Evolutionary conservation across 2,888 invertebrate genomes (phyloP).

Genomic region (Syritta pipiens): DNA sequence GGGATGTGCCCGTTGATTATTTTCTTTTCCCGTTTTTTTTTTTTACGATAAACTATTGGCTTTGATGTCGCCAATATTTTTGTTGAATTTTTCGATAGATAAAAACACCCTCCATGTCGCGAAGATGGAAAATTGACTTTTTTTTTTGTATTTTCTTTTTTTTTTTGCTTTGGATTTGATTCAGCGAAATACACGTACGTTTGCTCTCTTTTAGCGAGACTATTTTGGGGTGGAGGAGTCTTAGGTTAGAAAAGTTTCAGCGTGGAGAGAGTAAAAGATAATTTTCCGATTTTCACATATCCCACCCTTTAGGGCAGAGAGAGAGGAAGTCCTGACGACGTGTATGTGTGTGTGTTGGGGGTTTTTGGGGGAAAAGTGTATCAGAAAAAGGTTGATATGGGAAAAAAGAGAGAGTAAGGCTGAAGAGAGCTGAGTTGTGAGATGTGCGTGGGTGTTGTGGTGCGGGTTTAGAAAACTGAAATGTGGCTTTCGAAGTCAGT

Average conservation of each 20-base stretch:
- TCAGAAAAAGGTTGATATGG: slow-evolving; percentile 19
- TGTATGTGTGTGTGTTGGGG: slow-evolving; percentile 1
- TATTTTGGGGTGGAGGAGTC: slow-evolving; percentile 62
- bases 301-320: slow-evolving; percentile 61
- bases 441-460: slow-evolving; percentile 44
- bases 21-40: too few species aligned
- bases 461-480: not conserved
- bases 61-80: slow-evolving; percentile 63
- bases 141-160: slow-evolving; percentile 50
- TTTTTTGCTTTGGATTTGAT: too few species aligned
- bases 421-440: slow-evolving; percentile 44
- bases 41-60: slow-evolving; percentile 22
- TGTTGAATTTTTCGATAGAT: slow-evolving; percentile 70
- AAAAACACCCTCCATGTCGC: slow-evolving; percentile 74
- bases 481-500: slow-evolving; percentile 8
- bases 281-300: slow-evolving; percentile 46
- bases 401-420: slow-evolving; percentile 3
- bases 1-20: slow-evolving; percentile 22
- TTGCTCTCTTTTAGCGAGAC: slow-evolving; percentile 59
- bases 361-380: slow-evolving; percentile 38
- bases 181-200: slow-evolving; percentile 64
- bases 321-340: not conserved
- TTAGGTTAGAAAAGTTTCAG: slow-evolving; percentile 59
- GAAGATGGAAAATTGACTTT: slow-evolving; percentile 73
- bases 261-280: slow-evolving; percentile 47